Conservation (phyloP, 2,888 invertebrate species). For the Lissonota sp. region DNA sequence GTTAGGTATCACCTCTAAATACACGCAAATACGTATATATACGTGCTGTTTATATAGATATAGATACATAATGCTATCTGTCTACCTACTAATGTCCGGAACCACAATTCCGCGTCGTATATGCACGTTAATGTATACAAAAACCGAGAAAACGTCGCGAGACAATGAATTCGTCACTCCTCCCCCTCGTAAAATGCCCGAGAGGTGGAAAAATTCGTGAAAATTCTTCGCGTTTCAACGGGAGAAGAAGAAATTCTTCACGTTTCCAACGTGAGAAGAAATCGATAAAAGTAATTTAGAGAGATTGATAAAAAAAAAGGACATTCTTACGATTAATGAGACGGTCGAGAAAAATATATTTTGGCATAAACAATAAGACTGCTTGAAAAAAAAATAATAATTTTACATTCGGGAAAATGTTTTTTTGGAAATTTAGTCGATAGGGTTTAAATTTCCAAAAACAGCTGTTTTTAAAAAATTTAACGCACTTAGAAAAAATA, state of each 20-base stretch:
- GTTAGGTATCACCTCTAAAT: constrained; percentile 15
- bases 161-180: constrained; percentile 29
- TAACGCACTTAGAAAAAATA: too few relatives aligned
- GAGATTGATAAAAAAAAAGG: neutral
- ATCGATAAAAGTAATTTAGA: neutral
- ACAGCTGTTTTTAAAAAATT: too few relatives aligned
- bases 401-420: too few relatives aligned
- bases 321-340: too few relatives aligned
- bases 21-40: constrained; percentile 19
- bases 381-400: too few relatives aligned
- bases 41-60: neutral
- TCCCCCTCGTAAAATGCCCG: too few relatives aligned
- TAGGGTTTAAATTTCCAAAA: too few relatives aligned
- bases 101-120: constrained; percentile 8
- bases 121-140: constrained; percentile 1
- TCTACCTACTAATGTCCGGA: constrained; percentile 22
- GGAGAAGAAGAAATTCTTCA: too few relatives aligned
- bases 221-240: constrained; percentile 22
- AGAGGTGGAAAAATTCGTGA: constrained; percentile 10
- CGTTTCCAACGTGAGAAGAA: neutral
- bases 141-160: neutral
- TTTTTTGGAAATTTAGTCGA: too few relatives aligned
- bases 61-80: neutral
- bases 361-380: too few relatives aligned
- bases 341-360: too few relatives aligned